Evolutionary conservation across 2,797 vertebrate species (phyloP).

Genomic region (Coluber constrictor): DNA sequence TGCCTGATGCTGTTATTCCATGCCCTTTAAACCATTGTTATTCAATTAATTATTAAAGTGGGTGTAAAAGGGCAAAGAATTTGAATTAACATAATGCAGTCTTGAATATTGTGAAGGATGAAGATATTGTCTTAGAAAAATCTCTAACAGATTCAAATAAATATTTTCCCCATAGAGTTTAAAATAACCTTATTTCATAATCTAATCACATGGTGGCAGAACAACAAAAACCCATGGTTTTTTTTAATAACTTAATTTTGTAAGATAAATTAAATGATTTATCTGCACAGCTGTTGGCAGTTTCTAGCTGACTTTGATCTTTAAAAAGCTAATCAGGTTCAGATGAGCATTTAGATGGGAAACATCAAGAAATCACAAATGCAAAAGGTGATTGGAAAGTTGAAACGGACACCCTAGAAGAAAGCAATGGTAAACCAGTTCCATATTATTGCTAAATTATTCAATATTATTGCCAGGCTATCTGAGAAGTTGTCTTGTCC

Average conservation of each 20-base stretch:
- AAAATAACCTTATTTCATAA: slow-evolving; percentile 51
- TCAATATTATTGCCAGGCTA: not conserved
- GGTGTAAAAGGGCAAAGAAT: slow-evolving; percentile 10
- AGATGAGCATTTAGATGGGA: not conserved
- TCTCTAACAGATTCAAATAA: slow-evolving; percentile 41
- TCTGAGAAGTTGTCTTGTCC: not conserved
- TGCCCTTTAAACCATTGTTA: not conserved
- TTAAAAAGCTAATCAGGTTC: not conserved
- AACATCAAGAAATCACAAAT: not conserved
- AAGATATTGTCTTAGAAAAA: slow-evolving; percentile 37
- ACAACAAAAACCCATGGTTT: slow-evolving; percentile 48
- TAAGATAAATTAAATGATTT: slow-evolving; percentile 67
- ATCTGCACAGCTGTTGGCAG: slow-evolving; percentile 47
- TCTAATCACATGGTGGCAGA: slow-evolving; percentile 53
- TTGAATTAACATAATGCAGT: slow-evolving; percentile 15
- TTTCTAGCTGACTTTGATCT: not conserved
- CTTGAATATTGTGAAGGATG: slow-evolving; percentile 50
- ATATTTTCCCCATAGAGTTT: slow-evolving; percentile 40
- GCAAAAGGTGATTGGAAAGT: not conserved
- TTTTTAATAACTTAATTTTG: slow-evolving; percentile 56
- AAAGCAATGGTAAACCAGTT: not conserved
- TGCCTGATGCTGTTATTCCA: not conserved
- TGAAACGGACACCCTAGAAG: not conserved
- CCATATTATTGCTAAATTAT: not conserved
- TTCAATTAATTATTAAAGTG: slow-evolving; percentile 18